Percentiles rank a stretch among this genome's conserved stretches.
These are phyloP conservation scores for Polylopha cassiicola DNA, from an alignment of 2,888 invertebrate species.

Conservation along the genomic window DNA sequence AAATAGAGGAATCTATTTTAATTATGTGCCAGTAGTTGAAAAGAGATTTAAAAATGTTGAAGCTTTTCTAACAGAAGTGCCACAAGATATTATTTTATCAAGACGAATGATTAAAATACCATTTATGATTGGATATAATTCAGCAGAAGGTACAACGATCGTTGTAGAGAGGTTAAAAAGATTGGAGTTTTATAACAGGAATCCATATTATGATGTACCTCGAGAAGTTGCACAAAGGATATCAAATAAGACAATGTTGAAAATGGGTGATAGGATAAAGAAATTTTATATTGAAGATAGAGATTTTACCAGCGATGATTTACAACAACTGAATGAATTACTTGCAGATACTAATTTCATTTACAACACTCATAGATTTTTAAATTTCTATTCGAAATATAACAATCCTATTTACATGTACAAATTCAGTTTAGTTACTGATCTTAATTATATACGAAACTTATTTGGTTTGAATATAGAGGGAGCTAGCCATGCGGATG, in stretches of 20 bases:
- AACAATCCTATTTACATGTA: slow-evolving; percentile 31
- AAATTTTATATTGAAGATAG: slow-evolving; percentile 28
- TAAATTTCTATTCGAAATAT: slow-evolving; percentile 25
- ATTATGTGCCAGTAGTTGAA: slow-evolving; percentile 29
- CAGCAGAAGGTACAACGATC: slow-evolving; percentile 25
- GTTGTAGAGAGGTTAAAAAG: slow-evolving; percentile 19
- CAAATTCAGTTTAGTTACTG: slow-evolving; percentile 32
- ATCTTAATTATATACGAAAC: slow-evolving; percentile 34
- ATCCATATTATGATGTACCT: slow-evolving; percentile 21
- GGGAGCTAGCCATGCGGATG: slow-evolving; percentile 62
- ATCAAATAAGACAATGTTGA: slow-evolving; percentile 22
- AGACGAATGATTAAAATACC: slow-evolving; percentile 23
- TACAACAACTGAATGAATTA: slow-evolving; percentile 22
- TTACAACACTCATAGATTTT: slow-evolving; percentile 31
- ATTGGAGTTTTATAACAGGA: slow-evolving; percentile 20
- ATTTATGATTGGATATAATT: slow-evolving; percentile 26
- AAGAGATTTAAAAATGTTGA: slow-evolving; percentile 24
- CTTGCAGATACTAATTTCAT: slow-evolving; percentile 29
- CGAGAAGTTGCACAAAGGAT: slow-evolving; percentile 25
- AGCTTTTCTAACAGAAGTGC: slow-evolving; percentile 25
- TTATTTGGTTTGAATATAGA: slow-evolving; percentile 21
- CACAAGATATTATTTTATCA: slow-evolving; percentile 19
- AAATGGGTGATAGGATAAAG: slow-evolving; percentile 32
- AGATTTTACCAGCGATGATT: slow-evolving; percentile 27
- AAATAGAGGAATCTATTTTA: slow-evolving; percentile 22